Evolutionary conservation across 2,888 invertebrate genomes (phyloP), one percentile per base, ranked within the genome.

Genomic region (Arenicola marina): DNA sequence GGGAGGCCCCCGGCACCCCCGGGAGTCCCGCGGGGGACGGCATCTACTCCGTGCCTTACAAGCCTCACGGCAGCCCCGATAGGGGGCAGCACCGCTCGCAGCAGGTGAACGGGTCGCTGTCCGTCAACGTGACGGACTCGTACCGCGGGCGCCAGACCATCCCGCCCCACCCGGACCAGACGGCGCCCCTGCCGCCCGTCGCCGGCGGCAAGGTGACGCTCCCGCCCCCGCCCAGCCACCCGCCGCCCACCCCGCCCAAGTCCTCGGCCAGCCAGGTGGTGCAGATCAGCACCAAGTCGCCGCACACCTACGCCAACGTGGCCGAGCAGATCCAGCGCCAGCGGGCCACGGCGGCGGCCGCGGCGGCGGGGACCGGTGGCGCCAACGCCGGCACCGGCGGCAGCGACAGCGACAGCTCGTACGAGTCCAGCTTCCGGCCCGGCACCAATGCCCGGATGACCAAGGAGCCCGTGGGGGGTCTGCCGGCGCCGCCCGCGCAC

Each of bases 361-460:
- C 55, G 66, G 65, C 58, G 31, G 48, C 56, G 29, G 70, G 70
- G 54, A 75, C 71, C 45, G 51, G 11, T 63, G 71, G 2, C 76
- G 73, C 57, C 76, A 77, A 84, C 94, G 93, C 58, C 92, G 93
- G 77, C 95, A 95, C 86, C 90, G 93, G 74, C 95, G 55, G 7
- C 55, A 67, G 65, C 58, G 31, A 51, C 56, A 31, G 70, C 70
- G 54, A 75, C 71, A 53, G 51, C 15, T 63, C 71, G 2, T 76
- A 73, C 57, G 77, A 77, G 84, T 94, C 93, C 58, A 92, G 93
- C 77, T 95, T 95, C 86, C 90, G 93, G 74, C 95, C 95, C 7
- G 89, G 91, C 63, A 90, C 91, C 69, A 90, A 88, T 83, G 92
- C 92, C 57, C 91, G 92, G 7, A 15, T 53, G 31, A 15, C 31